phyloP scores from a whole-genome alignment of 1,140 invertebrate species.

The Hydropsyche tenuis region DNA sequence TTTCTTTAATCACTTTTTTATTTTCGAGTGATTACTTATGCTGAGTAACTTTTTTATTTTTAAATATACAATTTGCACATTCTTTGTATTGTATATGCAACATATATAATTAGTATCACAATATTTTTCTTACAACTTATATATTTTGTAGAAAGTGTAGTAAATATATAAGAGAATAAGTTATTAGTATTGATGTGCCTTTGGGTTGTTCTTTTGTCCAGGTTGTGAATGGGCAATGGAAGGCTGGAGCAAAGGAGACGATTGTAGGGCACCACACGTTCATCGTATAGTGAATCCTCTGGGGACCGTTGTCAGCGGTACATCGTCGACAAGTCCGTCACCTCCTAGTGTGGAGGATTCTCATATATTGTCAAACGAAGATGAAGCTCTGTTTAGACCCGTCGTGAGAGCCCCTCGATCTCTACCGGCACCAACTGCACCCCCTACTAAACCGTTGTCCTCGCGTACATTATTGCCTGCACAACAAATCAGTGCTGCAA shows the following conservation, averaged over 20 bases:
- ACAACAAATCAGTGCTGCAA: constrained; percentile 49
- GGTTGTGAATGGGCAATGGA: constrained; percentile 68
- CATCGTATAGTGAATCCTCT: constrained; percentile 75
- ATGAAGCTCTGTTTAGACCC: constrained; percentile 68
- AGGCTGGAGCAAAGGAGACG: constrained; percentile 57
- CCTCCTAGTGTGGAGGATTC: constrained; percentile 61
- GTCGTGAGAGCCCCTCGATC: constrained; percentile 60
- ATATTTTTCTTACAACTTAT: constrained; percentile 21
- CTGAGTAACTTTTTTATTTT: constrained; percentile 37
- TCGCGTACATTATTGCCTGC: constrained; percentile 57
- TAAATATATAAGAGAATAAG: constrained; percentile 32
- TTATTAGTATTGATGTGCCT: constrained; percentile 67
- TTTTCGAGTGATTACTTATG: constrained; percentile 34
- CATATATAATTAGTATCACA: constrained; percentile 24
- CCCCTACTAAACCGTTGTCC: constrained; percentile 53
- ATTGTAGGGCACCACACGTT: constrained; percentile 57
- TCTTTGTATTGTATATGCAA: constrained; percentile 11
- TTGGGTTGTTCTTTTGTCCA: constrained; percentile 78
- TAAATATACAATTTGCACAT: constrained; percentile 28
- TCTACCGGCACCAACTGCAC: constrained; percentile 49
- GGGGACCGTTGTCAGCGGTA: constrained; percentile 71
- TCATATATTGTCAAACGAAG: constrained; percentile 67
- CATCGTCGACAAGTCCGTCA: constrained; percentile 58
- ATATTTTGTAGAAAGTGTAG: constrained; percentile 38
- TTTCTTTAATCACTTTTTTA: constrained; percentile 46